Evolutionary conservation across 2,888 invertebrate genomes (phyloP).

Genomic region (Rotaria macrura): DNA sequence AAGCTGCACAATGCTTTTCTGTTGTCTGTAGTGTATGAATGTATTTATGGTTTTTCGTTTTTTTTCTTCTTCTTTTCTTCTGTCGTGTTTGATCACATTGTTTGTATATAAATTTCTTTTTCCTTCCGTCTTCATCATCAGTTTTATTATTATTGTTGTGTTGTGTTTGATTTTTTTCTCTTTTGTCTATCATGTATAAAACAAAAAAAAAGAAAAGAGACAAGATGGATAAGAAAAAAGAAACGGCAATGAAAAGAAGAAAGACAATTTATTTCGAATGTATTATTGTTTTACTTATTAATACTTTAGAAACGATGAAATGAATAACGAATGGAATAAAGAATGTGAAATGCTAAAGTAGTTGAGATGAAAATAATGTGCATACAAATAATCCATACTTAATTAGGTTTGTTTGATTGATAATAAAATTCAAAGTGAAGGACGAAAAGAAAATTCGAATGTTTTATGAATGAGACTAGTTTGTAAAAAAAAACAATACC

Average conservation of each 20-base stretch:
- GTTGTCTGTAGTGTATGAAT: slow-evolving; percentile 15
- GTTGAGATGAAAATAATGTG: not conserved
- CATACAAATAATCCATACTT: too few species aligned
- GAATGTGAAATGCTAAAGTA: not conserved
- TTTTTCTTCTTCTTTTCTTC: not conserved
- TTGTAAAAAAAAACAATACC: too few species aligned
- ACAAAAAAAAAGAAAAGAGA: not conserved
- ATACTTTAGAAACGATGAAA: not conserved
- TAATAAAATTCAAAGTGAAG: too few species aligned
- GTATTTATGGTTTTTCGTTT: not conserved
- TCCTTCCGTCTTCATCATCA: not conserved
- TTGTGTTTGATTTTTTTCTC: slow-evolving; percentile 7
- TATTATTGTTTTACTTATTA: slow-evolving; percentile 1
- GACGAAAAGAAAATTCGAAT: too few species aligned
- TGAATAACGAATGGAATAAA: not conserved
- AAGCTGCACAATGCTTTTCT: not conserved
- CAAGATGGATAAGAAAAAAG: not conserved
- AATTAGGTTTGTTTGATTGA: too few species aligned
- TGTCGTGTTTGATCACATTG: not conserved
- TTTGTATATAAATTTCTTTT: not conserved
- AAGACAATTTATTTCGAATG: not conserved
- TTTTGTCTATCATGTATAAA: not conserved
- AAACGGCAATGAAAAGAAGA: not conserved
- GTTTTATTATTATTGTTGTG: slow-evolving; percentile 7
- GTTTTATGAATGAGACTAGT: too few species aligned